Evolutionary conservation across 2,113 vertebrate genomes (phyloP), one percentile per base, ranked within the genome.

Genomic region (Tupaia chinensis): DNA sequence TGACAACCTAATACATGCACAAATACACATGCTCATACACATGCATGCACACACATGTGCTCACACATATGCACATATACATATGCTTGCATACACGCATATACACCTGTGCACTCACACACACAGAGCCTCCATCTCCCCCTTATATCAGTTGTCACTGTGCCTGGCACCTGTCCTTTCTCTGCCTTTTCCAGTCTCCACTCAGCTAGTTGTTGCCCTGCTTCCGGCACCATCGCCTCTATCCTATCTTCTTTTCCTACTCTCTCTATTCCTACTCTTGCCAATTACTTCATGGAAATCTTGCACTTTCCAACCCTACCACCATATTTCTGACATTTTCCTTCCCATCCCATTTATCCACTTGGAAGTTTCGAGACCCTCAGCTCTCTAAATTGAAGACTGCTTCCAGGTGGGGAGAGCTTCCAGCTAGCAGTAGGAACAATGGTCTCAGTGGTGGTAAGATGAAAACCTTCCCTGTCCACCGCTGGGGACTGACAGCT

Each of bases 141-240:
- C 7, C n/a, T 54, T 14, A 23, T 72, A 23, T 56, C 1, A 12
- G 16, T 34, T 63, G 70, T 23, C 11, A 3, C 29, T 6, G 0
- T 0, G 9, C 66, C 0, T 0, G 12, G 27, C 13, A 29, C 72
- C 65, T 2, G 0, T 3, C 19, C 54, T 17, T 32, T 10, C 32
- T 34, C 66, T 32, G 16, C 29, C 29, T 19, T 34, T 34, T 14
- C 10, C 27, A 9, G 12, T 20, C 54, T 56, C 5, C 0, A 7
- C 25, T 23, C 25, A 2, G 61, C 3, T 16, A 3, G 13, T 29
- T 8, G 58, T 66, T 5, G 1, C 29, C 14, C 27, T 1, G 27
- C 84, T 54, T 16, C 9, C 25, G 25, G 58, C 22, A 9, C 58
- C 3, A 0, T 23, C 20, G 53, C 9, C 61, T 34, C 53, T 63